Evolutionary conservation across 2,888 invertebrate species (phyloP).

Genomic region (Gisinianus flammeolus): DNA sequence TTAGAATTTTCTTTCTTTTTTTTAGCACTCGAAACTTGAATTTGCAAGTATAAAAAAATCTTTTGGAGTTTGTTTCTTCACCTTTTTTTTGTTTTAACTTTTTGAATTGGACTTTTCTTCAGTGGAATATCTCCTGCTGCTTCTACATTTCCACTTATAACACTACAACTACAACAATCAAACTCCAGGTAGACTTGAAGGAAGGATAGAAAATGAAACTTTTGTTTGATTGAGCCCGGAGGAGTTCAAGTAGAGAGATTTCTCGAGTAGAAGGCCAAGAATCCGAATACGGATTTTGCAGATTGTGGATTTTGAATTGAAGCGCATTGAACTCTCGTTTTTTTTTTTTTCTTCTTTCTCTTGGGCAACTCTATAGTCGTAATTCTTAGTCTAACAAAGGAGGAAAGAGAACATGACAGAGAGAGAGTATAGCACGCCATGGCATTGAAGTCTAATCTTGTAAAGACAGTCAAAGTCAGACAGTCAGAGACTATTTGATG

Average conservation of each 20-base stretch:
- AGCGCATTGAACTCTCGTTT: background rate
- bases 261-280: background rate
- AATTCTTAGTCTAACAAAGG: too few species aligned
- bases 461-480: too few species aligned
- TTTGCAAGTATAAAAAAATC: background rate
- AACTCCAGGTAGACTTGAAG: background rate
- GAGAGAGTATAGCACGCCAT: too few species aligned
- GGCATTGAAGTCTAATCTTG: background rate
- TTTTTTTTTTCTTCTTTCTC: background rate
- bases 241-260: background rate
- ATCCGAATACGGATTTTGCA: background rate
- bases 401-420: too few species aligned
- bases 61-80: background rate
- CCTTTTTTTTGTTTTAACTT: background rate
- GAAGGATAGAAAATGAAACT: constrained; percentile 27
- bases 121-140: background rate
- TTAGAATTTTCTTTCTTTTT: background rate
- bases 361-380: background rate
- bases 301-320: background rate
- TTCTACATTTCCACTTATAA: background rate
- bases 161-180: background rate
- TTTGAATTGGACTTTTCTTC: background rate
- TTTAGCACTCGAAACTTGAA: background rate
- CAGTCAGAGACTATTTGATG: too few species aligned
- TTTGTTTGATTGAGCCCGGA: constrained; percentile 28